Base-by-base conservation (phyloP, 2,797 vertebrate species). In the Sebastes elongatus region DNA sequence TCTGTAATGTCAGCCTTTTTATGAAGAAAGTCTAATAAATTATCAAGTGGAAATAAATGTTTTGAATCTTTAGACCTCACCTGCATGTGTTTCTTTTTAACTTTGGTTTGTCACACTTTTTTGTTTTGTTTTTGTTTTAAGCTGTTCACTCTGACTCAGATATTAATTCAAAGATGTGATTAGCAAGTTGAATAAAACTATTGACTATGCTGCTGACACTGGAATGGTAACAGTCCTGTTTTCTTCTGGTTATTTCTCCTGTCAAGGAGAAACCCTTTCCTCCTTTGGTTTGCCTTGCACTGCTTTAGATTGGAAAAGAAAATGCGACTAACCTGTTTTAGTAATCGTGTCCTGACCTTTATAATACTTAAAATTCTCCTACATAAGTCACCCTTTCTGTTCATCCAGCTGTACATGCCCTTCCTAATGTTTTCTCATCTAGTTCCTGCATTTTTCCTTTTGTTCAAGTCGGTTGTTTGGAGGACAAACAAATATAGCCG, bases 11-110 rank as follows among this genome's bases (percentile, higher is more conserved):
- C 94, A 87, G 93, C 93, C 88, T 95, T 95, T 95, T 94, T 94
- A 94, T 94, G 90, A 93, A 94, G 90, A 92, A 93, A 90, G 88
- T 93, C 91, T 86, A 96, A 96, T 96, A 96, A 96, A 96, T 96
- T 95, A 95, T 95, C 81, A 94, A 94, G 83, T 94, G 92, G 82
- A 94, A 96, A 95, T 95, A 95, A 95, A 95, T 94, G 94, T 93
- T 92, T 94, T 89, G 85, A 92, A 94, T 93, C 91, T 93, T 93
- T 95, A 95, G 94, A 90, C 89, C 65, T 94, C 91, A 95, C 92
- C 93, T 95, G 94, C 95, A 96, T 95, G 94, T 94, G 84, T 95
- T 95, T 89, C 89, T 88, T 94, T 46, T 94, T 80, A 86, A 63
- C 83, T 92, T 94, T 92, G 76, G 35, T 93, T 92, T 92, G 87